Percentiles rank a stretch among this genome's conserved stretches.
Conservation (phyloP, 1,140 invertebrate genomes). For the Lamellibrachia luymesi region DNA sequence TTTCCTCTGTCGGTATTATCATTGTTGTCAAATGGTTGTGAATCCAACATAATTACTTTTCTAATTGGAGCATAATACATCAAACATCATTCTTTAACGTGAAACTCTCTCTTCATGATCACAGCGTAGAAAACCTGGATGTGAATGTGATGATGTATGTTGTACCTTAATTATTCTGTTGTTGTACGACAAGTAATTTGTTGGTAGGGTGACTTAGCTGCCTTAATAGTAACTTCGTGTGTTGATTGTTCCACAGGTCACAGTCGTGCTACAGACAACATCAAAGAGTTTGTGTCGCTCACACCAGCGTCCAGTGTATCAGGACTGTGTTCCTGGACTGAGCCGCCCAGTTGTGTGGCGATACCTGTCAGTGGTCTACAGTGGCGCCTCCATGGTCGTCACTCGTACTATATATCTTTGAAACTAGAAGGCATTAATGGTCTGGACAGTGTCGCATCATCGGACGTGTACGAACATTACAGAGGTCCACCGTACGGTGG, state of each 20-base stretch:
- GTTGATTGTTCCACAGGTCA: not conserved
- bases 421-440: not conserved
- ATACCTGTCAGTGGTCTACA: not conserved
- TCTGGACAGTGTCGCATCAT: not conserved
- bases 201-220: too few species aligned
- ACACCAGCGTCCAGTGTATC: not conserved
- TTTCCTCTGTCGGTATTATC: not conserved
- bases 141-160: too few species aligned
- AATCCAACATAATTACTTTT: too few species aligned
- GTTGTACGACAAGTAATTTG: too few species aligned
- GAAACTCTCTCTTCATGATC: too few species aligned
- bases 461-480: not conserved
- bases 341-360: not conserved
- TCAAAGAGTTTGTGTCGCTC: not conserved
- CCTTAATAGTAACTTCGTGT: not conserved
- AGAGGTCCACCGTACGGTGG: conserved; percentile 2
- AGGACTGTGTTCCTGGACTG: not conserved
- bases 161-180: too few species aligned
- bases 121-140: too few species aligned
- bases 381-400: conserved; percentile 2
- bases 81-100: too few species aligned
- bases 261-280: not conserved
- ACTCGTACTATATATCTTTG: not conserved
- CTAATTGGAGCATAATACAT: too few species aligned
- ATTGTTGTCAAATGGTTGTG: not conserved